Conservation (phyloP, 2,888 invertebrate genomes). For the Petrolisthes cinctipes region DNA sequence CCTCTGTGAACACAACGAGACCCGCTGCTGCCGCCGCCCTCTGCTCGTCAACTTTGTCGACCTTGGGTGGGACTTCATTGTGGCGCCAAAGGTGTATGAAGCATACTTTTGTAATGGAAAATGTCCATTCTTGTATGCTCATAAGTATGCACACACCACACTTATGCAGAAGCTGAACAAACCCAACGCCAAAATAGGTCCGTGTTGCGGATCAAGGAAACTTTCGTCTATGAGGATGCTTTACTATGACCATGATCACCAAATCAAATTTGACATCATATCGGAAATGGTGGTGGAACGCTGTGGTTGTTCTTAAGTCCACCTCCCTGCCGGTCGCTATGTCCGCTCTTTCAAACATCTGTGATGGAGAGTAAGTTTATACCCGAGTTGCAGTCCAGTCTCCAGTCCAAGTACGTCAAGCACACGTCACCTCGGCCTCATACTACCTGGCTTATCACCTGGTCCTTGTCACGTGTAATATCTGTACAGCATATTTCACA, state of each 20-base stretch:
- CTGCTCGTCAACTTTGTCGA: conserved; percentile 92
- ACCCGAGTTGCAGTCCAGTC: conserved; percentile 13
- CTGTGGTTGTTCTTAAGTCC: conserved; percentile 58
- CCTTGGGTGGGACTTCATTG: conserved; percentile 98
- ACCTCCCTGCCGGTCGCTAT: background rate
- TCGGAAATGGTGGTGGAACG: conserved; percentile 63
- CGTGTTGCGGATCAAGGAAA: conserved; percentile 64
- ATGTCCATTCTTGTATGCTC: conserved; percentile 76
- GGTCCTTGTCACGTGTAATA: no score
- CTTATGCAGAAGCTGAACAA: conserved; percentile 63
- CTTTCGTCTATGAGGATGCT: conserved; percentile 65
- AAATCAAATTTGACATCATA: conserved; percentile 61
- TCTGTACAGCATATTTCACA: no score
- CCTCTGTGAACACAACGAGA: conserved; percentile 79
- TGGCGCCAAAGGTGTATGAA: conserved; percentile 93
- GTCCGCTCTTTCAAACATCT: conserved; percentile 25
- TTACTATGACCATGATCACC: conserved; percentile 64
- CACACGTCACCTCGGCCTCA: background rate
- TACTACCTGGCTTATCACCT: background rate
- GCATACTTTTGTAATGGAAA: conserved; percentile 97
- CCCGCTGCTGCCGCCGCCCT: conserved; percentile 93
- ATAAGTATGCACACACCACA: conserved; percentile 65
- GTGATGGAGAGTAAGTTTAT: conserved; percentile 44
- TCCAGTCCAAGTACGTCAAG: conserved; percentile 18
- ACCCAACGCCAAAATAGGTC: conserved; percentile 54